Base-by-base conservation (phyloP, 2,888 invertebrate genomes). In the Cancer borealis region DNA sequence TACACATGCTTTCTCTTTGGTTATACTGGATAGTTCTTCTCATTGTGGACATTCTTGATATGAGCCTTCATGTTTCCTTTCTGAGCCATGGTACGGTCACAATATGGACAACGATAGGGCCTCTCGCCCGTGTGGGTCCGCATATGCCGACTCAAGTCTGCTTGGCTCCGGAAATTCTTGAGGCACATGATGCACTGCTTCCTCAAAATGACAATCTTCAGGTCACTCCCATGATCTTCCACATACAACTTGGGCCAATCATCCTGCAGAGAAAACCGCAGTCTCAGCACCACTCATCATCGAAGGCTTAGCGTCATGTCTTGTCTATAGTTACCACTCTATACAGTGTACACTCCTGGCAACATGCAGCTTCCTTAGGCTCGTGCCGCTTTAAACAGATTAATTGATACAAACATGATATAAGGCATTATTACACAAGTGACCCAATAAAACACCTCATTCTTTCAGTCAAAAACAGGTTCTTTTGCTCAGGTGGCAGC, bases 61-160 rank as follows among this genome's bases (percentile, higher is more conserved):
- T 95, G 95, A 73, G 93, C 93, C 88, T 95, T 95, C 21, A 95
- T 93, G 91, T 95, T 95, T 79, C 95, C 95, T 87, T 94, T 95
- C 84, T 95, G 94, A 8, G 95, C 95, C 54, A 93, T 94, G 66
- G 84, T 17, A 49, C 93, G 92, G 39, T 88, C 91, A 73, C 94
- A 94, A 88, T 91, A 93, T 5, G 95, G 91, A 46, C 95, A 95
- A 47, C 79, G 87, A 91, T 90, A 95, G 30, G 95, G 95, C 88
- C 94, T 95, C 93, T 95, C 93, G 46, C 95, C 95, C 26, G 95
- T 95, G 93, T 95, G 95, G 88, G 95, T 95, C 60, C 95, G 84
- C 92, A 92, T 49, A 54, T 95, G 95, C 21, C 93, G 93, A 92
- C 92, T 87, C 92, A 95, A 91, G 73, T 95, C 95, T 49, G 93